These are phyloP conservation scores for Poicephalus meyeri DNA, from an alignment of 2,113 vertebrate genomes.

Conservation along the genomic window DNA sequence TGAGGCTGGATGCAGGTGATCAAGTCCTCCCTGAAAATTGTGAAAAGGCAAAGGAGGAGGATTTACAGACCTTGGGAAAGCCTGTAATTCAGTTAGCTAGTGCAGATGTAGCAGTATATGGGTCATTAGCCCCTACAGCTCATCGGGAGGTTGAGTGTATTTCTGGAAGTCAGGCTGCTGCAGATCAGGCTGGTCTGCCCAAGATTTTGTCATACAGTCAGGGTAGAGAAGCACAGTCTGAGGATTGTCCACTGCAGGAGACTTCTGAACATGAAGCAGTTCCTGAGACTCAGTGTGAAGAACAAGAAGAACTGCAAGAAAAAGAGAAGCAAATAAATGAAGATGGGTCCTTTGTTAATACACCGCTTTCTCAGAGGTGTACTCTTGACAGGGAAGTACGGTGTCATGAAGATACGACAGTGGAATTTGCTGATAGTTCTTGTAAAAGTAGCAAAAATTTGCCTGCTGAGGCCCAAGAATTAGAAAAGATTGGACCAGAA, in stretches of 20 bases:
- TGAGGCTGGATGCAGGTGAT: not conserved
- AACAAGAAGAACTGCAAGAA: not conserved
- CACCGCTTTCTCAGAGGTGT: constrained; percentile 27
- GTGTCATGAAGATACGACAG: constrained; percentile 45
- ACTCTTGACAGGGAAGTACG: constrained; percentile 31
- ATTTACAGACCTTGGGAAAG: not conserved
- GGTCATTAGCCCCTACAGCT: not conserved
- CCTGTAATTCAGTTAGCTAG: not conserved
- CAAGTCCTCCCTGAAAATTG: not conserved
- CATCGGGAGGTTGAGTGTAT: not conserved
- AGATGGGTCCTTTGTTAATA: constrained; percentile 7
- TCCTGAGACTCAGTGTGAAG: constrained; percentile 73
- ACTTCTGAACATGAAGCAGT: constrained; percentile 62
- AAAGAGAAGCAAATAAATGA: constrained; percentile 38
- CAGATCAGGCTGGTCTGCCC: constrained; percentile 40
- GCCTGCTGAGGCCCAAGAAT: constrained; percentile 41
- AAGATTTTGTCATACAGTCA: constrained; percentile 32
- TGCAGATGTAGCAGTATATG: constrained; percentile 16
- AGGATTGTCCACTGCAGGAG: constrained; percentile 46
- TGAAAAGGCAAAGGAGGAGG: not conserved
- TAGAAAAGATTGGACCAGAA: constrained; percentile 35
- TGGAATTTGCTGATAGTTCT: constrained; percentile 42
- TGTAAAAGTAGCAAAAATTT: constrained; percentile 53
- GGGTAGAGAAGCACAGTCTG: constrained; percentile 51
- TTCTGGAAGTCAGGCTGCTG: constrained; percentile 61